phyloP scores from a whole-genome alignment of 2,888 invertebrate genomes.

The Tromatobia lineatoria region DNA sequence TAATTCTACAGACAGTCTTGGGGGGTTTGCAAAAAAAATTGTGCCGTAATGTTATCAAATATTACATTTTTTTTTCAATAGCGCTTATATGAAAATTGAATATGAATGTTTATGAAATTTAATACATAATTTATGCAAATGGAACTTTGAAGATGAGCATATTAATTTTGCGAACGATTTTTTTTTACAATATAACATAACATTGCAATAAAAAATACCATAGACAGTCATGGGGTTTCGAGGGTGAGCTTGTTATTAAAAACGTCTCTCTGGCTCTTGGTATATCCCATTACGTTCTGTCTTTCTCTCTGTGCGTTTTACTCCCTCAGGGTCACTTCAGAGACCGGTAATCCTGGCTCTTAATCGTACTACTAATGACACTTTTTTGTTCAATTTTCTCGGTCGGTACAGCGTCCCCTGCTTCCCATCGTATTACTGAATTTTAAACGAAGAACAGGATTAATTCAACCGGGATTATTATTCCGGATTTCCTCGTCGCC shows the following conservation, averaged over 20 bases:
- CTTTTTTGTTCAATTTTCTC: slow-evolving; percentile 62
- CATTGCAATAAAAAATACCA: too few relatives aligned
- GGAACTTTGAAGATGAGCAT: too few relatives aligned
- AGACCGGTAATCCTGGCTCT: slow-evolving; percentile 65
- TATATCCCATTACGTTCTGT: slow-evolving; percentile 50
- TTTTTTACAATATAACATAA: too few relatives aligned
- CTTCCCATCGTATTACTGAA: slow-evolving; percentile 53
- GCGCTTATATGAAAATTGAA: too few relatives aligned
- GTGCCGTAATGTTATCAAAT: too few relatives aligned
- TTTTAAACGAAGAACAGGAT: slow-evolving; percentile 60
- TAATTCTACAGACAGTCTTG: too few relatives aligned
- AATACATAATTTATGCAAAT: too few relatives aligned
- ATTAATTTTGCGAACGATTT: too few relatives aligned
- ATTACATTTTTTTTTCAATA: too few relatives aligned
- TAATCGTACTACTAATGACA: slow-evolving; percentile 68
- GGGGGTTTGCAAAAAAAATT: too few relatives aligned
- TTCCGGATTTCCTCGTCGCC: slow-evolving; percentile 49
- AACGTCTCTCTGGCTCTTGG: slow-evolving; percentile 32
- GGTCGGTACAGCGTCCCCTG: slow-evolving; percentile 18
- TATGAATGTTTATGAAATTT: too few relatives aligned
- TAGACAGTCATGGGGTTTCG: too few relatives aligned
- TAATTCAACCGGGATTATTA: slow-evolving; percentile 62
- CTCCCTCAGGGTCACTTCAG: slow-evolving; percentile 56
- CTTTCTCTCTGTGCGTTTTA: slow-evolving; percentile 32
- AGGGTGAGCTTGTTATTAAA: slow-evolving; percentile 16